phyloP scores from a whole-genome alignment of 64 coral and sea anemone genomes.

The Montipora cactus region DNA sequence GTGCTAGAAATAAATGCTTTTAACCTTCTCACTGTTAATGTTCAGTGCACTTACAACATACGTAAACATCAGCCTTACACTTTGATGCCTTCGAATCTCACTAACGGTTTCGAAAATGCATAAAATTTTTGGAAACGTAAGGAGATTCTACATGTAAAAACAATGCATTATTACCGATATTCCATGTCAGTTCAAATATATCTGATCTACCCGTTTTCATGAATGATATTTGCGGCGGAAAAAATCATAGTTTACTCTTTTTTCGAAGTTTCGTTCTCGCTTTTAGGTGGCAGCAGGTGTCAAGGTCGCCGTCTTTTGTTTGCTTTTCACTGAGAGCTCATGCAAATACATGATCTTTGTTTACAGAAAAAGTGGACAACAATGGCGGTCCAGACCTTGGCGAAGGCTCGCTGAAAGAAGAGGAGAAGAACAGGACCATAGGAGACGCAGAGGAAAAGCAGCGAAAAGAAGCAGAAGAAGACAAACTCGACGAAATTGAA shows the following conservation, averaged over 20 bases:
- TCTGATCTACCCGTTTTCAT: no score
- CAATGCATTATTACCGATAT: not conserved
- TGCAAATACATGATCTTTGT: conserved; percentile 40
- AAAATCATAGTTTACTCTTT: not conserved
- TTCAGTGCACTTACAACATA: not conserved
- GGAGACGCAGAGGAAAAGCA: conserved; percentile 10
- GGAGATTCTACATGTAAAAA: not conserved
- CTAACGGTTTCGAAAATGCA: not conserved
- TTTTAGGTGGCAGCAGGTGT: conserved; percentile 37
- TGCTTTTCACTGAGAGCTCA: not conserved
- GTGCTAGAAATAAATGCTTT: not conserved
- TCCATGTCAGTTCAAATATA: no score
- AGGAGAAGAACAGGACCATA: conserved; percentile 17
- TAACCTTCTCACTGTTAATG: not conserved
- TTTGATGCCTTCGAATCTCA: no score
- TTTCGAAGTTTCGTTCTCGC: not conserved
- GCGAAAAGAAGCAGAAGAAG: conserved; percentile 48
- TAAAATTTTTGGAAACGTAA: not conserved
- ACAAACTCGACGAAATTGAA: conserved; percentile 42
- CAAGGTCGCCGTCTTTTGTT: not conserved
- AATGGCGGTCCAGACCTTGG: not conserved
- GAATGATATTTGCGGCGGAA: no score
- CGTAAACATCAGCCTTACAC: not conserved
- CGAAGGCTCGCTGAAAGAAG: conserved; percentile 6
- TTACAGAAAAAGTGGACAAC: conserved; percentile 46